phyloP scores from a whole-genome alignment of 2,113 vertebrate species.

The Thalassoma bifasciatum region DNA sequence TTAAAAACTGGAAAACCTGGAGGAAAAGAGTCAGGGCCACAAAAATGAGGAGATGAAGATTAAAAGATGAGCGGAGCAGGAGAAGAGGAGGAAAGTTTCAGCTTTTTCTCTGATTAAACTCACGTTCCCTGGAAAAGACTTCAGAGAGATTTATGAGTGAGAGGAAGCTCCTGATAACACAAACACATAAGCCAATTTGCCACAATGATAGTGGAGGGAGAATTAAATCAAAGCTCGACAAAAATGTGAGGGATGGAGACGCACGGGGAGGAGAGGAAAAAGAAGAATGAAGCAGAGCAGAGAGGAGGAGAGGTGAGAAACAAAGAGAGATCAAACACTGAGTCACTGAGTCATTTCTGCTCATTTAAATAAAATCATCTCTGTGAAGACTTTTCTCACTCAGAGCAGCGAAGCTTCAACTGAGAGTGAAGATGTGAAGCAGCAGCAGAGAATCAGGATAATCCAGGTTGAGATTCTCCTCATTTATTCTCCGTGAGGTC shows the following conservation, averaged over 20 bases:
- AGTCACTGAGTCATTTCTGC: background rate
- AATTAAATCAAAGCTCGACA: constrained; percentile 19
- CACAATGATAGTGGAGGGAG: constrained; percentile 10
- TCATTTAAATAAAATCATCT: no score
- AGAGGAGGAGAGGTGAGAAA: background rate
- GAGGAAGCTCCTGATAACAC: constrained; percentile 16
- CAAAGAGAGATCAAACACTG: background rate
- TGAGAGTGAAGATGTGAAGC: background rate
- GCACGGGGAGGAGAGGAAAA: background rate
- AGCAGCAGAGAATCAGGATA: background rate
- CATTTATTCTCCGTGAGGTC: background rate
- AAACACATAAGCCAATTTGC: constrained; percentile 27
- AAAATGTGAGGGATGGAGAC: constrained; percentile 12
- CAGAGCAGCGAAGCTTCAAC: background rate
- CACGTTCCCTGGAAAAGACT: background rate
- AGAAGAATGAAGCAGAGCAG: background rate
- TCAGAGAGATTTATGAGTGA: constrained; percentile 14
- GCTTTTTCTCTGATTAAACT: background rate
- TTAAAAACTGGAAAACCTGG: background rate
- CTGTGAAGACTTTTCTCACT: no score
- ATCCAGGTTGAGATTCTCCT: background rate
- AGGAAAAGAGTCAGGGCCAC: background rate
- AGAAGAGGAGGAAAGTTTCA: background rate
- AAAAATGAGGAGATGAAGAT: background rate
- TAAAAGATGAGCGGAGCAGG: background rate